These are phyloP conservation scores for Brachionus paranguensis DNA, from an alignment of 1,140 invertebrate species.

Conservation along the genomic window DNA sequence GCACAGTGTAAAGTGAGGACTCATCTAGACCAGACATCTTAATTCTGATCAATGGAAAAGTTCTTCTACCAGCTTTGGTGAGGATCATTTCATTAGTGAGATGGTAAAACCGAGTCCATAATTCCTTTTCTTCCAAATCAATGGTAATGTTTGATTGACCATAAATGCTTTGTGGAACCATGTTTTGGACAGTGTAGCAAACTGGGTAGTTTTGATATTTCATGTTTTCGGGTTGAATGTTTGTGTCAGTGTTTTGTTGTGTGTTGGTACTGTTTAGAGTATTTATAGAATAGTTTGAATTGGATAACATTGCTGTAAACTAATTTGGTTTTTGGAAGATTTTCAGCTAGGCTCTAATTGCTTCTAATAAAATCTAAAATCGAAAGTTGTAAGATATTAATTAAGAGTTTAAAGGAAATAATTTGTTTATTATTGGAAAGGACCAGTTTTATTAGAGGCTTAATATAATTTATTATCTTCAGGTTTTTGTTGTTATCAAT, in stretches of 20 bases:
- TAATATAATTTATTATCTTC: neutral
- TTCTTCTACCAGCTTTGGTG: slow-evolving; percentile 64
- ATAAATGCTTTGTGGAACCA: neutral
- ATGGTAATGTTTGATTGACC: neutral
- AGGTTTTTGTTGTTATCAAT: slow-evolving; percentile 27
- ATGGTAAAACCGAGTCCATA: slow-evolving; percentile 96
- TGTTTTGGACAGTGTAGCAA: neutral
- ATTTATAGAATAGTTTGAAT: slow-evolving; percentile 15
- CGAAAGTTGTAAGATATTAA: neutral
- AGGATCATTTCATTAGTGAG: slow-evolving; percentile 98
- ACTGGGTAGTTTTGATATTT: neutral
- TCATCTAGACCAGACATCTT: neutral
- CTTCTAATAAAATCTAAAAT: slow-evolving; percentile 22
- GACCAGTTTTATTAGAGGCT: slow-evolving; percentile 12
- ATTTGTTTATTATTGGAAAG: slow-evolving; percentile 34
- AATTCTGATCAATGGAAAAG: slow-evolving; percentile 1
- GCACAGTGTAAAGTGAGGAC: neutral
- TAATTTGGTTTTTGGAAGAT: neutral
- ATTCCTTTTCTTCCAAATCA: slow-evolving; percentile 60
- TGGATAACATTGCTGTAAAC: neutral
- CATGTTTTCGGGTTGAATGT: neutral
- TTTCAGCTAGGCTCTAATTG: slow-evolving; percentile 25
- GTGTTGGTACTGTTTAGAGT: neutral
- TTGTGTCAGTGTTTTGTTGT: neutral
- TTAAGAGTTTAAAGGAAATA: slow-evolving; percentile 21